Evolutionary conservation across 2,113 vertebrate species (phyloP).

Genomic region (Strigops habroptila): DNA sequence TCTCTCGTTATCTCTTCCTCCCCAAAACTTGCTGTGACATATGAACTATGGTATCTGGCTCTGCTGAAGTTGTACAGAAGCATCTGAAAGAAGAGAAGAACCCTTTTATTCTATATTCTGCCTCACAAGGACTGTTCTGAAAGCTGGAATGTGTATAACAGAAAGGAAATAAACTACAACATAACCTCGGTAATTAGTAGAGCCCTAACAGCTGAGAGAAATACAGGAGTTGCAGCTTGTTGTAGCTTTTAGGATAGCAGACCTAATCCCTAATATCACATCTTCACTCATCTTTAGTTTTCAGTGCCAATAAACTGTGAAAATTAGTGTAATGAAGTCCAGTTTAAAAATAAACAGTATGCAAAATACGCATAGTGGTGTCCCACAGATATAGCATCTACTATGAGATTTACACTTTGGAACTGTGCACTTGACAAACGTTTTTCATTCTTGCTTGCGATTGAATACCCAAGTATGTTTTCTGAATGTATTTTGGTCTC

Average conservation of each 20-base stretch:
- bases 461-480: constrained; percentile 6
- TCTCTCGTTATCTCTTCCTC: neutral
- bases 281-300: neutral
- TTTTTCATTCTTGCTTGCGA: constrained; percentile 29
- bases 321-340: neutral
- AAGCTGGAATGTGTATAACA: neutral
- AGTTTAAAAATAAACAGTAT: constrained; percentile 14
- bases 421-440: neutral
- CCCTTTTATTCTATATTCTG: neutral
- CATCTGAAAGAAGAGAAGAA: neutral
- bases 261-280: neutral
- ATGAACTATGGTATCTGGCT: neutral
- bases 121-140: neutral
- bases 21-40: neutral
- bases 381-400: neutral
- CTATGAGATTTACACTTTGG: neutral
- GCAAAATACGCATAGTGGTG: neutral
- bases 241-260: neutral
- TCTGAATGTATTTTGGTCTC: constrained; percentile 39
- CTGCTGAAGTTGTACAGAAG: neutral
- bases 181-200: neutral
- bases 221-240: neutral
- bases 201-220: neutral
- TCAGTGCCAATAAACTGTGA: constrained; percentile 1
- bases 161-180: neutral